phyloP scores from a whole-genome alignment of 2,888 invertebrate genomes.

The Choreutis nemorana region DNA sequence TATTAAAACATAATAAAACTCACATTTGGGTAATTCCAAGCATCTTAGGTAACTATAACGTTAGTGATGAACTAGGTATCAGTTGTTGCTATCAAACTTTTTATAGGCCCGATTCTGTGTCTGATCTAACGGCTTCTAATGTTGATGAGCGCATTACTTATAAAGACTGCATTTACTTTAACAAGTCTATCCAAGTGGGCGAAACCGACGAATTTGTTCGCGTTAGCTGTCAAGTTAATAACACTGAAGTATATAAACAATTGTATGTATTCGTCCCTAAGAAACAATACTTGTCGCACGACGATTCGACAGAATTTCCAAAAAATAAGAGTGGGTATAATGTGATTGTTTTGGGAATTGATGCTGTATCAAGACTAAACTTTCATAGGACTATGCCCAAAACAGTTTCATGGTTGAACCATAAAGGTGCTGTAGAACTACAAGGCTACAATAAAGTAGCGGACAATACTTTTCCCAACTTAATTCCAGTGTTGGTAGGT shows the following conservation, averaged over 20 bases:
- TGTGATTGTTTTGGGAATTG: slow-evolving; percentile 83
- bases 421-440: slow-evolving; percentile 77
- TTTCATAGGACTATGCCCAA: slow-evolving; percentile 84
- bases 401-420: slow-evolving; percentile 68
- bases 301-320: slow-evolving; percentile 17
- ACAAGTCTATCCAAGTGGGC: slow-evolving; percentile 40
- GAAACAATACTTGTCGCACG: slow-evolving; percentile 22
- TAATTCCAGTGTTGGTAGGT: slow-evolving; percentile 83
- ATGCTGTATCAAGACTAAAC: slow-evolving; percentile 86
- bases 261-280: slow-evolving; percentile 72
- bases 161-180: slow-evolving; percentile 56
- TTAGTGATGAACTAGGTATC: slow-evolving; percentile 42
- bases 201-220: slow-evolving; percentile 73
- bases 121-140: slow-evolving; percentile 43
- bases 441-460: slow-evolving; percentile 93
- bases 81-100: slow-evolving; percentile 71
- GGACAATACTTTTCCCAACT: slow-evolving; percentile 93
- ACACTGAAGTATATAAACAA: slow-evolving; percentile 68
- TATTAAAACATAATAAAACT: slow-evolving; percentile 66
- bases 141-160: slow-evolving; percentile 58
- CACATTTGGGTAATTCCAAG: slow-evolving; percentile 63
- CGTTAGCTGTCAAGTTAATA: slow-evolving; percentile 67
- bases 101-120: slow-evolving; percentile 56
- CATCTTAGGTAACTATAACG: slow-evolving; percentile 53
- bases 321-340: slow-evolving; percentile 56